Conservation (phyloP, 2,113 vertebrate species). For the Ictalurus punctatus region DNA sequence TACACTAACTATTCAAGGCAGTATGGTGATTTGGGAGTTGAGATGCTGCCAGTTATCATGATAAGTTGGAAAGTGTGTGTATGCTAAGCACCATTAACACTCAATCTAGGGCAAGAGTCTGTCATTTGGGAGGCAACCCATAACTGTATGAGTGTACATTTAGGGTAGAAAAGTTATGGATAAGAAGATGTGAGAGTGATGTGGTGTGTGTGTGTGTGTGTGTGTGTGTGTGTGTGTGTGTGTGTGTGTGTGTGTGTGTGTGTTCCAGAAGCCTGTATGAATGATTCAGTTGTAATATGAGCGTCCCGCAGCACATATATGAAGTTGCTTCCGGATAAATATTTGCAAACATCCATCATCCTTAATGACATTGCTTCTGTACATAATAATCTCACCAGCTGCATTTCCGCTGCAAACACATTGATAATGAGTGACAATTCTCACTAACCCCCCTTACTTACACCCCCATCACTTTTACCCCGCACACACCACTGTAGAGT, state of each 20-base stretch:
- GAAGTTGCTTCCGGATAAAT: constrained; percentile 6
- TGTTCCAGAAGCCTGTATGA: not conserved
- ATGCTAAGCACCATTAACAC: not conserved
- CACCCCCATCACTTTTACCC: not conserved
- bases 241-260: not conserved
- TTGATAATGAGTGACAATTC: not conserved
- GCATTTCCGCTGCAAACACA: constrained; percentile 4
- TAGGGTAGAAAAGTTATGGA: not conserved
- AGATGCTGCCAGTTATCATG: not conserved
- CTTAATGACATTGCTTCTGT: not conserved
- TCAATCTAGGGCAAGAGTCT: not conserved
- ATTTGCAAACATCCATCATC: constrained; percentile 20
- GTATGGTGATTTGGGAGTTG: not conserved
- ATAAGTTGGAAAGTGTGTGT: not conserved
- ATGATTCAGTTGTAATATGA: not conserved
- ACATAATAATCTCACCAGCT: not conserved
- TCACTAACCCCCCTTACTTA: not conserved
- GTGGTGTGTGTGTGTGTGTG: not conserved
- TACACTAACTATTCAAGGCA: not conserved
- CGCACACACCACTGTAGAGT: not conserved
- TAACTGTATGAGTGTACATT: not conserved
- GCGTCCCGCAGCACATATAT: not conserved
- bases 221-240: constrained; percentile 2
- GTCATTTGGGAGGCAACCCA: not conserved
- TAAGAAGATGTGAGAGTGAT: not conserved